Evolutionary conservation across 2,797 vertebrate species (phyloP), one percentile per base, ranked within the genome.

Genomic region (Stomatorhinus walkeri): DNA sequence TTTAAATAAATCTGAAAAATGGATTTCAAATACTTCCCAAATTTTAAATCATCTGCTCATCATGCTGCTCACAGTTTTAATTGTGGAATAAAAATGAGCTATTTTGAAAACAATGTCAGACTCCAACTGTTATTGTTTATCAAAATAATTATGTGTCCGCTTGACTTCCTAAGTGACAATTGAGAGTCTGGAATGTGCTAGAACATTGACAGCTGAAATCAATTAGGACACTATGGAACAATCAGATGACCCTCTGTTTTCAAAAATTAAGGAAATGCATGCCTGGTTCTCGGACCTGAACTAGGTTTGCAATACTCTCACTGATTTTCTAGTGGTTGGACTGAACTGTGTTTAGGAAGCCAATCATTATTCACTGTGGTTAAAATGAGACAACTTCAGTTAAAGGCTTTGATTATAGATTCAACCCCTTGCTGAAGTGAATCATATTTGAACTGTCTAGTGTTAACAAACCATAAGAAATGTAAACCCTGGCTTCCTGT

Each of bases 31-130:
- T 46, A 19, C 72, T 79, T 79, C 19, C 36, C 16, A 79, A 79
- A 84, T 51, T 48, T 83, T 12, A 48, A 83, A 83, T 83, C 79
- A n/a, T 16, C 7, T n/a, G 8, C 22, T 51, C 46, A 14, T 9
- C 46, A 84, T 84, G 81, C 9, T 22, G 40, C 81, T 87, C 85
- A 43, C 28, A 54, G 56, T 87, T 87, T 87, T 46, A 61, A n/a
- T 9, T 14, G 14, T 52, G 51, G 32, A 36, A 56, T 32, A 87
- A 36, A 85, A 51, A 51, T 1, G 22, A 64, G n/a, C 43, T 64
- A 28, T 40, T 56, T 36, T 49, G 46, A 86, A 86, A 59, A 84
- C 48, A 48, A 86, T 28, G 51, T 86, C 32, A 87, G 52, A 87
- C 85, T 36, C 32, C 85, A 56, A 22, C 49, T 51, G 51, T 51